Evolutionary conservation across 2,888 invertebrate genomes (phyloP), one percentile per base, ranked within the genome.

Genomic region (Trissonchulus latispiculum): DNA sequence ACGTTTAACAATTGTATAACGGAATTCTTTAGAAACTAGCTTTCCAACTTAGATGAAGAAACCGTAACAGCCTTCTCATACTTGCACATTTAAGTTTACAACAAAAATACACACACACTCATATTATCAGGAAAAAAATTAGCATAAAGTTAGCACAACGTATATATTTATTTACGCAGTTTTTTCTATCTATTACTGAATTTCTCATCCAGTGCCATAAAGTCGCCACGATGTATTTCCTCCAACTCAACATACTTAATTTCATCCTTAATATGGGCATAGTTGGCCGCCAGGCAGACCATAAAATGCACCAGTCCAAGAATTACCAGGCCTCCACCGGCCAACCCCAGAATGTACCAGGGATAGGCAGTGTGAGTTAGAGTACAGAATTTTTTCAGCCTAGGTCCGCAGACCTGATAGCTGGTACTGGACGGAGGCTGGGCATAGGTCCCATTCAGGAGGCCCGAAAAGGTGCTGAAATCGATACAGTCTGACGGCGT

Each of bases 211-310:
- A 48, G 48, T 8, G 48, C 48, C 48, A 48, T 48, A 48, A 48
- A 48, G 23, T 48, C 48, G 48, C 48, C 48, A 23, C 48, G 48
- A 64, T 64, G 72, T 3, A 72, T 70, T 82, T 93, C 93, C 83
- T 93, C 92, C 72, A 94, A 85, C 81, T 94, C 93, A 80, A 93
- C 91, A 84, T 94, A 92, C 83, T 94, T 93, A 82, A 93, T 93
- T 81, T 94, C 93, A 80, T 94, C 95, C 74, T 93, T 88, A 79
- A 95, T 94, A 81, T 95, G 95, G 8, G 95, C 94, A 82, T 95
- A 95, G 83, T 95, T 95, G 0, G 95, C 94, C 0, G 95, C 89
- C 74, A 95, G 86, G 83, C 95, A 95, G 91, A 95, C 94, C 78
- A 95, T 85, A 83, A 94, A 95, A 82, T 95, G 93, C 31, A 93